Evolutionary conservation across 2,888 invertebrate genomes (phyloP).

Genomic region (Protodeltote pygarga): DNA sequence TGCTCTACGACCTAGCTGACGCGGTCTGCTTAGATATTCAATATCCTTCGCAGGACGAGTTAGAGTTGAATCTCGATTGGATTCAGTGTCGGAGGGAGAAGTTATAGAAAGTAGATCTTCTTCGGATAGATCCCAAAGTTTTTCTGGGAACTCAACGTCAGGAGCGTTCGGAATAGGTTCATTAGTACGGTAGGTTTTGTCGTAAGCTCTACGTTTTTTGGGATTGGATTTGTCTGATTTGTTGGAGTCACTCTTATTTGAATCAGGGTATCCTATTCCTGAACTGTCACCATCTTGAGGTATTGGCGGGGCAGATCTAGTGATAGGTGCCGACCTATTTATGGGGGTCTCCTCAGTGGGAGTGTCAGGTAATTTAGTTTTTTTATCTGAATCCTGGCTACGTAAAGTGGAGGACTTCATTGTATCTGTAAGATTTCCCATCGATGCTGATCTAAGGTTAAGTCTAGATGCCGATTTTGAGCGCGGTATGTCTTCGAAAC

Average conservation of each 20-base stretch:
- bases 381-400: slow-evolving; percentile 72
- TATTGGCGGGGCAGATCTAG: slow-evolving; percentile 70
- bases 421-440: slow-evolving; percentile 85
- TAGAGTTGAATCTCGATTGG: slow-evolving; percentile 85
- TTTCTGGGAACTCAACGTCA: slow-evolving; percentile 92
- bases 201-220: slow-evolving; percentile 91
- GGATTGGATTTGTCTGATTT: slow-evolving; percentile 84
- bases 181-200: slow-evolving; percentile 93
- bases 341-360: slow-evolving; percentile 75
- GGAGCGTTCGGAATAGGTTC: slow-evolving; percentile 93
- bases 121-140: slow-evolving; percentile 92
- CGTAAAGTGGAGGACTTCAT: slow-evolving; percentile 77
- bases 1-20: slow-evolving; percentile 87
- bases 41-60: slow-evolving; percentile 88
- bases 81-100: slow-evolving; percentile 87
- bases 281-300: slow-evolving; percentile 81
- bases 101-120: slow-evolving; percentile 87
- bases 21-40: slow-evolving; percentile 86
- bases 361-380: slow-evolving; percentile 70
- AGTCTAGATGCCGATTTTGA: slow-evolving; percentile 88
- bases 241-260: slow-evolving; percentile 81
- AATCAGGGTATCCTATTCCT: slow-evolving; percentile 84
- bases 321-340: slow-evolving; percentile 50
- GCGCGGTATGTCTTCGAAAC: slow-evolving; percentile 84
- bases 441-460: slow-evolving; percentile 84